Base-by-base conservation (phyloP, 2,113 vertebrate species). In the Rhea americana region DNA sequence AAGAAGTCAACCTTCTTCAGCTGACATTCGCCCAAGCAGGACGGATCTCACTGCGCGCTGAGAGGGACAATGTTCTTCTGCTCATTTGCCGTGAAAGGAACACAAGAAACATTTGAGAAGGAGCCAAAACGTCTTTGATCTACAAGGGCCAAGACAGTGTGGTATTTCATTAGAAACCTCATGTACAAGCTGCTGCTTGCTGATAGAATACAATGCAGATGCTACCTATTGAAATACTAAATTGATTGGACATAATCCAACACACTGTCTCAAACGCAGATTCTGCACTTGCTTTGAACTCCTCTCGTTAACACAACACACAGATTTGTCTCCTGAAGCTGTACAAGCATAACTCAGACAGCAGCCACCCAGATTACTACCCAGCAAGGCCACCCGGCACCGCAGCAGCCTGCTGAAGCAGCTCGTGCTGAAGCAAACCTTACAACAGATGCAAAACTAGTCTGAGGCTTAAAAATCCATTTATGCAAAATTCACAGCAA, bases 391-490 rank as follows among this genome's bases (percentile, higher is more conserved):
- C 61, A 25, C 28, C 61, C 61, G 6, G 0, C 30, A 1, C 8
- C 8, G 41, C 77, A n/a, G 71, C 58, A 18, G 24, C 72, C 37
- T 11, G 35, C 78, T 45, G 35, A 28, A 65, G 65, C 21, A 4
- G 16, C 0, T 32, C 18, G 2, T 10, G 18, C 39, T 39, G 43
- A n/a, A n/a, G 66, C 43, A 79, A 15, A 20, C 45, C 50, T n/a
- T 37, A 0, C 7, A 21, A 24, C 37, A 8, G 9, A 1, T 0
- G 2, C 43, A 56, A 66, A 61, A 35, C 55, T 7, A 18, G 45
- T 47, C 45, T 1, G 7, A 66, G 62, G 5, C 39, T 8, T 32
- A 15, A 74, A 76, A 77, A 68, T 9, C 68, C 50, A 61, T 14
- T n/a, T 9, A 11, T 35, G 1, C 5, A 13, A 59, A 86, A 35